These are phyloP conservation scores for Papilio aristodemus DNA, from an alignment of 1,140 invertebrate species.

Conservation along the genomic window DNA sequence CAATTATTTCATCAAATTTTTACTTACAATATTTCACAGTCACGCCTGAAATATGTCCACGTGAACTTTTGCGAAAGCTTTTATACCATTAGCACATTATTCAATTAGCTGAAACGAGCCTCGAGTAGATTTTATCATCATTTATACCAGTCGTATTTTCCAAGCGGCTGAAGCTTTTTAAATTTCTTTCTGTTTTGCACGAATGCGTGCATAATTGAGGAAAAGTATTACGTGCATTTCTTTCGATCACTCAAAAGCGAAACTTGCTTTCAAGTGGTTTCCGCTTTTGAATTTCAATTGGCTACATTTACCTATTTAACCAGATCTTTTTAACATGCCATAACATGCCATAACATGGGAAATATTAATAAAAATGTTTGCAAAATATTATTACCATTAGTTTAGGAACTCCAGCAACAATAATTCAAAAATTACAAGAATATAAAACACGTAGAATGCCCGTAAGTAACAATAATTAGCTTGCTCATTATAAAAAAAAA, in stretches of 20 bases:
- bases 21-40: background rate
- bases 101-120: slow-evolving; percentile 25
- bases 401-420: too few species aligned
- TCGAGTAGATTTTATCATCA: slow-evolving; percentile 6
- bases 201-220: slow-evolving; percentile 40
- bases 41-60: background rate
- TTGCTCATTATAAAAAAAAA: too few species aligned
- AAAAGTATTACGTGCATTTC: slow-evolving; percentile 35
- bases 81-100: slow-evolving; percentile 20
- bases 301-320: slow-evolving; percentile 28
- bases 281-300: slow-evolving; percentile 33
- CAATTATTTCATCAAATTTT: background rate
- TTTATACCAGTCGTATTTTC: slow-evolving; percentile 25
- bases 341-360: background rate
- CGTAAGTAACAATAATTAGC: too few species aligned
- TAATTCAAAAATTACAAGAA: too few species aligned
- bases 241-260: slow-evolving; percentile 33
- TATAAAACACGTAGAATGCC: too few species aligned
- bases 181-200: slow-evolving; percentile 37
- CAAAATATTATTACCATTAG: too few species aligned
- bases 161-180: slow-evolving; percentile 37
- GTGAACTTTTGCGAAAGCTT: slow-evolving; percentile 7
- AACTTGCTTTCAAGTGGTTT: slow-evolving; percentile 32
- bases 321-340: background rate
- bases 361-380: too few species aligned